A percentile compares a stretch with the other conserved stretches of the same genome.
phyloP scores from a whole-genome alignment of 30 jellyfish, hydroid and myxozoan genomes.

The Catostylus mosaicus region DNA sequence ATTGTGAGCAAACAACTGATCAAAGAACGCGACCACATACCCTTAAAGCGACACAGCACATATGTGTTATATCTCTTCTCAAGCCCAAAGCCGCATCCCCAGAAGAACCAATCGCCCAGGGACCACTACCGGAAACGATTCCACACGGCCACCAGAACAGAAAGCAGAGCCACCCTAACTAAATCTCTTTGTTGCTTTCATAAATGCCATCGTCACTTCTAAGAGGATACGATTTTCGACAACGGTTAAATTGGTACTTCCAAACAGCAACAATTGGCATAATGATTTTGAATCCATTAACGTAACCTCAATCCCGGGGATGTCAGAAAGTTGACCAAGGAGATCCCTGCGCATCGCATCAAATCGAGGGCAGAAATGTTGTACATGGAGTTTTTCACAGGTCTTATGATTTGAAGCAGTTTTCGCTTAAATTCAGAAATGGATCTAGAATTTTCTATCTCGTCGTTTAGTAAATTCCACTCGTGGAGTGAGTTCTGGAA shows the following conservation, averaged over 20 bases:
- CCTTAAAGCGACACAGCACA: constrained; percentile 22
- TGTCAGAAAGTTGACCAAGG: constrained; percentile 49
- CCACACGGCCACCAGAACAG: constrained; percentile 37
- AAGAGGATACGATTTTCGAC: constrained; percentile 36
- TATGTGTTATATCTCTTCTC: constrained; percentile 3
- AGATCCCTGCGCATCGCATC: constrained; percentile 42
- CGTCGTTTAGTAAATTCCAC: constrained; percentile 49
- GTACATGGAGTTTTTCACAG: constrained; percentile 47
- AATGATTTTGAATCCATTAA: constrained; percentile 21
- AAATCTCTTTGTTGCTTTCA: constrained; percentile 27
- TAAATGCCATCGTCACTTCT: constrained; percentile 21
- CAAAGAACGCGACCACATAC: constrained; percentile 18
- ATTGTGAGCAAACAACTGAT: constrained; percentile 4
- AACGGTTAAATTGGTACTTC: constrained; percentile 28
- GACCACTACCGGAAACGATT: constrained; percentile 7
- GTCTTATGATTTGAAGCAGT: constrained; percentile 42
- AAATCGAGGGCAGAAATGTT: constrained; percentile 32
- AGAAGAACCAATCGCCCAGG: constrained; percentile 16
- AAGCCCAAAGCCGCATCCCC: constrained; percentile 14
- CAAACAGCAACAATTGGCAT: constrained; percentile 48
- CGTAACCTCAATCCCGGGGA: constrained; percentile 37
- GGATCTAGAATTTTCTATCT: constrained; percentile 38
- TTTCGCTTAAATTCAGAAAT: constrained; percentile 44
- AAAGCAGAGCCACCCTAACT: constrained; percentile 53
- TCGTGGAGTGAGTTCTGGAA: constrained; percentile 28